Evolutionary conservation across 2,888 invertebrate species (phyloP), one percentile per base, ranked within the genome.

Genomic region (Nephrocerus scutellatus): DNA sequence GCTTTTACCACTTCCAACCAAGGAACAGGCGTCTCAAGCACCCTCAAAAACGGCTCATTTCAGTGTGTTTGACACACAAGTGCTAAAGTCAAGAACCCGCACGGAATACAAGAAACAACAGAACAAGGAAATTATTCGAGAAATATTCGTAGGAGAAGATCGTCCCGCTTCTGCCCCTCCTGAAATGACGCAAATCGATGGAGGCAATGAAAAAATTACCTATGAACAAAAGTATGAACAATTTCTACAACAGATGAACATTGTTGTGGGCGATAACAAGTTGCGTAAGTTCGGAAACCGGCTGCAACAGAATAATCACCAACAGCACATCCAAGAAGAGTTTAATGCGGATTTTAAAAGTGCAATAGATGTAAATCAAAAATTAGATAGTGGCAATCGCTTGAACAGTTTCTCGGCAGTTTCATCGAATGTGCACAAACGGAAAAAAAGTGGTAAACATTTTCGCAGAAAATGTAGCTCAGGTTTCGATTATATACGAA

Each of bases 131-230:
- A 82, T 84, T 4, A 85, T 86, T 28, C 79, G 84, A 50, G 85
- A 87, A 68, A 84, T 87, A 3, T 87, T 88, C 62, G 86, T 86
- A 2, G 66, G 62, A 4, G 62, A 59, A 44, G 86, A 87, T 55
- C 72, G 86, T 26, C 85, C 88, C 0, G 85, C 86, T 0, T 86
- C 86, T 0, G 86, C 87, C 0, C 86, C 87, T 1, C 86, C 87
- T 0, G 60, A 62, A 41, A 59, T 64, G 16, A 61, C 59, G 2
- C 70, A 70, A 31, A 56, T 50, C 0, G 46, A 48, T 2, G 51
- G 49, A 15, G 43, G 38, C 19, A 31, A 30, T 6, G 50, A 51
- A 6, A 49, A 49, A 49, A 53, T 41, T 47, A 62, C 60, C 7
- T 66, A 63, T 38, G 58, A 59, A 36, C 56, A 66, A 29, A 61